A percentile compares a stretch with the other conserved stretches of the same genome.
phyloP scores from a whole-genome alignment of 2,797 vertebrate genomes.

The Microcaecilia unicolor region DNA sequence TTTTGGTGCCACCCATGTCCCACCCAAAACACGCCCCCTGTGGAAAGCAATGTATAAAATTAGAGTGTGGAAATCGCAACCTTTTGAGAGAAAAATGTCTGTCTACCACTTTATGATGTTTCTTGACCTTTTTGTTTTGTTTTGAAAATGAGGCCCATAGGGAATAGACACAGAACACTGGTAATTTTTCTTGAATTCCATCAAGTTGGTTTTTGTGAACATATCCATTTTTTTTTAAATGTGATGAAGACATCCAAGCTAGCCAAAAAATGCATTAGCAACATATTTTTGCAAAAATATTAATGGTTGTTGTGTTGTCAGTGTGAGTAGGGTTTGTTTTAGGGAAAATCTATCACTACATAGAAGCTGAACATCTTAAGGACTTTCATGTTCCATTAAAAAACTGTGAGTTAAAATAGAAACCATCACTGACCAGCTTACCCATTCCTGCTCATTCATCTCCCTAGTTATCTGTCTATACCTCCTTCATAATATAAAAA shows the following conservation, averaged over 20 bases:
- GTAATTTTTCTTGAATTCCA: constrained; percentile 26
- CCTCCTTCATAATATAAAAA: no score
- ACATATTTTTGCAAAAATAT: constrained; percentile 21
- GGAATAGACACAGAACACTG: constrained; percentile 15
- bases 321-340: constrained; percentile 2
- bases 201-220: constrained; percentile 20
- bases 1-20: no score
- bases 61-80: no score
- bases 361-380: constrained; percentile 6
- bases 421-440: constrained; percentile 12
- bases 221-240: constrained; percentile 11
- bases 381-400: constrained; percentile 14
- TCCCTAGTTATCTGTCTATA: not conserved
- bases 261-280: constrained; percentile 38
- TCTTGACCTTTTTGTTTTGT: no score
- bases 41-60: no score
- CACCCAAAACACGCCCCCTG: no score
- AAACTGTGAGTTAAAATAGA: constrained; percentile 19
- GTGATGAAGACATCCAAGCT: constrained; percentile 5
- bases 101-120: no score
- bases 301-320: constrained; percentile 12
- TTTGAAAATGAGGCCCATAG: constrained; percentile 24
- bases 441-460: not conserved
- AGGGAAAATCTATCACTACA: not conserved
- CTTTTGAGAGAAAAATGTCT: no score